Base-by-base conservation (phyloP, 1,140 invertebrate genomes). In the Colletes gigas region DNA sequence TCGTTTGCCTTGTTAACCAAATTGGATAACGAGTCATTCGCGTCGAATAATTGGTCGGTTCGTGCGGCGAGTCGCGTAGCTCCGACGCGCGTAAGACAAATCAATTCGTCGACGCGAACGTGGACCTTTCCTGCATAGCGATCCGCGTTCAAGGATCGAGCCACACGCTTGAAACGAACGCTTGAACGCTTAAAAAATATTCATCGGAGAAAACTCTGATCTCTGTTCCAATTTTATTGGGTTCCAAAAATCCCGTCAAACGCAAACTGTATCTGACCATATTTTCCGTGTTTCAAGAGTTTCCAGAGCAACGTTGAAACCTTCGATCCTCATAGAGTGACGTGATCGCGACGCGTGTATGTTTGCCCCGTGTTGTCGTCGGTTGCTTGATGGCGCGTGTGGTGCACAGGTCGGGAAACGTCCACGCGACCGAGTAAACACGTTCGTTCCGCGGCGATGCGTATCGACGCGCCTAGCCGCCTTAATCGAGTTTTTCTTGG, bases 401-500 rank as follows among this genome's bases (percentile, higher is more conserved):
- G 9, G 50, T 9, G 14, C 39, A 19, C 15, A 41, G 39, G 5
- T 4, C 30, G 12, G 39, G 12, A 17, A 19, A 44, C n/a, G 17
- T 9, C 52, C 52, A 52, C 21, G 50, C 14, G 47, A 19, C 10
- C 21, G 15, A 14, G 39, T 67, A 57, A 63, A 57, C 47, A n/a
- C n/a, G 9, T 39, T 19, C 54, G 9, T 30, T 47, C 59, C 39
- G 41, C 63, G 57, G n/a, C 72, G 78, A 68, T 59, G 55, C n/a
- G 59, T 54, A 70, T 52, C 52, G 63, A 19, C 50, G 47, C 54
- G 30, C 39, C 21, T 41, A 55, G 47, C 39, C n/a, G 47, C 60
- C 54, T 52, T 21, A 66, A 57, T 68, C 83, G n/a, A 19, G 52
- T 76, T 81, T 84, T 71, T 71, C 79, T 91, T 91, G 87, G 70